Evolutionary conservation across 2,113 vertebrate species (phyloP), one percentile per base, ranked within the genome.

Genomic region (Arizona elegans): DNA sequence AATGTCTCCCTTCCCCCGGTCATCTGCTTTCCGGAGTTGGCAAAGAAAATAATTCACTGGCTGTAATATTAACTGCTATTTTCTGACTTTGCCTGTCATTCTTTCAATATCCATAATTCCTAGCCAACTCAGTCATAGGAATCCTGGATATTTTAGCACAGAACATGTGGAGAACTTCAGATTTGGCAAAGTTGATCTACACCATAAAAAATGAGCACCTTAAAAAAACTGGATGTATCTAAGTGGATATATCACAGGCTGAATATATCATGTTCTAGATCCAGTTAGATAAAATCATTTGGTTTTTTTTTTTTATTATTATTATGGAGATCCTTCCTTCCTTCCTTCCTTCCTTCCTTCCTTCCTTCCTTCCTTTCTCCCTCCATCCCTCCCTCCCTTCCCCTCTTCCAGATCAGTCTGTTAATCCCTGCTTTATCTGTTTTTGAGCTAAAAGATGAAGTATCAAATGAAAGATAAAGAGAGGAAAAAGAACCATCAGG

Each of bases 221-320:
- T 81, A 9, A 81, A 81, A 81, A 43, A 43, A 1, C n/a, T 38
- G 17, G 75, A 43, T 21, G 6, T 8, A 38, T 81, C 2, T 38
- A 17, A 19, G 15, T 81, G 70, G n/a, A 75, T 75, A 33, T 38
- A 75, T 81, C 75, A 81, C 17, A 21, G n/a, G 33, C 3, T 38
- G 33, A 43, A 81, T 21, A 9, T 19, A 38, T 15, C n/a, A 38
- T 9, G 17, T 43, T 81, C 17, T 81, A 38, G 2, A 43, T 81
- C 75, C 33, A 21, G 3, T 21, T 43, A 81, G 75, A 81, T 38
- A 81, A 38, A 81, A 43, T 21, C 33, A 81, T 81, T 81, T 81
- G 2, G 11, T 2, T 0, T 10, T 10, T 17, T n/a, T n/a, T 38
- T 81, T 43, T 43, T 43, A n/a, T n/a, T n/a, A n/a, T 9, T 0